Base-by-base conservation (phyloP, 2,888 invertebrate genomes). In the Glyphotaelius pellucidus region DNA sequence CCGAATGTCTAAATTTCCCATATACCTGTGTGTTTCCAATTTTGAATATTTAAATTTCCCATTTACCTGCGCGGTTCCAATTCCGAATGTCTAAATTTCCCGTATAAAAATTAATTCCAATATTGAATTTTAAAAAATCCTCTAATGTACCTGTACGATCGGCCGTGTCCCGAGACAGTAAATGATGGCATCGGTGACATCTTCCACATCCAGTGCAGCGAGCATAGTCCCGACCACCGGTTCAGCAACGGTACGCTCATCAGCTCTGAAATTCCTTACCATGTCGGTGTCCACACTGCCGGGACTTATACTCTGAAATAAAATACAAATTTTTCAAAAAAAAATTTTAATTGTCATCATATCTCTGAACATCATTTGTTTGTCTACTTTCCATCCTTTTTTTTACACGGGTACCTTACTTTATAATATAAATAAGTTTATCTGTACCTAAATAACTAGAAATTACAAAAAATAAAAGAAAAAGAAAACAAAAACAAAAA, bases 261-360 rank as follows among this genome's bases (percentile, higher is more conserved):
- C 47, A 25, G 92, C 88, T 15, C 79, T 80, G 47, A 90, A 67
- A 9, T 91, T 89, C 3, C 80, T 83, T 38, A 31, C 11, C 91
- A 91, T 91, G 15, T 91, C 91, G 9, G 91, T 91, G 84, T 79
- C 47, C 5, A 91, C 91, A n/a, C 67, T 25, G 4, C 89, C 88
- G 11, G 91, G 91, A 15, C 91, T 91, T 19, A 91, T 31, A 19
- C 89, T 91, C 91, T 91, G 87, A 12, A 91, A 91, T 30, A 35
- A 35, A 25, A n/a, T n/a, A 7, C 2, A 47, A 47, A 47, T 2
- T 47, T 3, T 0, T 47, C 2, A 31, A 32, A 31, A 81, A 11
- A 42, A 42, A 1, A 42, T 3, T 35, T 3, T 4, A 1, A 1
- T 1, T 2, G 38, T 38, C 38, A 38, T 7, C 7, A 38, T 5